A percentile compares a stretch with the other conserved stretches of the same genome.
Evolutionary conservation across 23 tunicate genomes (phyloP).

Genomic region (Ascidia mentula): DNA sequence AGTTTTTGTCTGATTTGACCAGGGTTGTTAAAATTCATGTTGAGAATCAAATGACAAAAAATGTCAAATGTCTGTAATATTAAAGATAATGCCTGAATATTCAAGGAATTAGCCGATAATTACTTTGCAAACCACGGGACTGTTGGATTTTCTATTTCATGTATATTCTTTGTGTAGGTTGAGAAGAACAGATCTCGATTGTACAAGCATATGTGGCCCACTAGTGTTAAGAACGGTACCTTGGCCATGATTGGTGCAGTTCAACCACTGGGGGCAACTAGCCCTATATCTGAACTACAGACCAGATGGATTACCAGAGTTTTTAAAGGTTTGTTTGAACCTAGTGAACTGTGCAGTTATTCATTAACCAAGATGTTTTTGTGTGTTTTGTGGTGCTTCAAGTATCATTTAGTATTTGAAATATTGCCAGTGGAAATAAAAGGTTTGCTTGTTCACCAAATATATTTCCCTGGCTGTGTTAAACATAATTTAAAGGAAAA

Average conservation of each 20-base stretch:
- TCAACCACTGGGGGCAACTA: slow-evolving; percentile 81
- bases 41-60: no score
- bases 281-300: slow-evolving; percentile 81
- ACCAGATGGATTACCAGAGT: slow-evolving; percentile 77
- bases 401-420: no score
- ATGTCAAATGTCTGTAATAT: no score
- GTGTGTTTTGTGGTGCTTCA: no score
- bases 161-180: slow-evolving; percentile 26
- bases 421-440: no score
- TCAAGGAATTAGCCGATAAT: no score
- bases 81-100: no score
- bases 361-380: neutral
- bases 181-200: slow-evolving; percentile 27
- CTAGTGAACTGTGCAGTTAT: neutral
- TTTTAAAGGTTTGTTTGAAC: slow-evolving; percentile 46
- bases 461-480: no score
- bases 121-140: no score
- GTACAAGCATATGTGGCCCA: slow-evolving; percentile 72
- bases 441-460: no score
- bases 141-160: neutral
- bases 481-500: no score
- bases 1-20: neutral
- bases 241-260: slow-evolving; percentile 71
- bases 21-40: neutral
- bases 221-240: slow-evolving; percentile 19